Evolutionary conservation across 2,797 vertebrate species (phyloP), one percentile per base, ranked within the genome.

Genomic region (Anabas testudineus): DNA sequence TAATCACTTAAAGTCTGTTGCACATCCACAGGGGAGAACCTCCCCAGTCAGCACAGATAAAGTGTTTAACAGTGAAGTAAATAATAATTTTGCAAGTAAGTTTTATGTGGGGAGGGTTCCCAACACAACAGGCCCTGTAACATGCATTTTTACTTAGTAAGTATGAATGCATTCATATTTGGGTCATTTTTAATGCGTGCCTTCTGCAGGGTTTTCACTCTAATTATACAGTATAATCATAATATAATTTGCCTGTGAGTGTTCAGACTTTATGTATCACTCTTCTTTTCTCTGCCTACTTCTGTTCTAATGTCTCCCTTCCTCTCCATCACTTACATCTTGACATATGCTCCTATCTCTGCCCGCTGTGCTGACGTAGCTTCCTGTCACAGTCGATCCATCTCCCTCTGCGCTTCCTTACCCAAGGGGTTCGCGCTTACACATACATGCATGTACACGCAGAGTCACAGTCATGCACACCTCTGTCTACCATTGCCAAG

Each of bases 291-390:
- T 14, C n/a, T 7, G 2, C 42, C 9, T 7, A 2, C 39, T 39
- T 61, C 47, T 63, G 26, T 22, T 22, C 34, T 26, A 18, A 18
- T 37, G 9, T 51, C 39, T 36, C 37, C 45, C 19, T 24, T 22
- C 5, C 22, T 45, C 43, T 45, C 34, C 18, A 41, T 42, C 12
- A 54, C 51, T 41, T 26, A 32, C 39, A 30, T 69, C 61, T 51
- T 71, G 65, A 69, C 82, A 82, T 85, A 73, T 78, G 82, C 80
- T 82, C 22, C 39, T 69, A 67, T 81, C 48, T 55, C 76, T 74
- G 52, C 73, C 60, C 63, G 64, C 70, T 84, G 57, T 81, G 88
- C 85, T 88, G 88, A 90, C 71, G 56, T 51, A 60, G 84, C 64
- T 57, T 53, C 69, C 76, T 89, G 81, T 91, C 88, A 84, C 67